phyloP scores from a whole-genome alignment of 1,140 invertebrate species.

The Drosophila punjabiensis region DNA sequence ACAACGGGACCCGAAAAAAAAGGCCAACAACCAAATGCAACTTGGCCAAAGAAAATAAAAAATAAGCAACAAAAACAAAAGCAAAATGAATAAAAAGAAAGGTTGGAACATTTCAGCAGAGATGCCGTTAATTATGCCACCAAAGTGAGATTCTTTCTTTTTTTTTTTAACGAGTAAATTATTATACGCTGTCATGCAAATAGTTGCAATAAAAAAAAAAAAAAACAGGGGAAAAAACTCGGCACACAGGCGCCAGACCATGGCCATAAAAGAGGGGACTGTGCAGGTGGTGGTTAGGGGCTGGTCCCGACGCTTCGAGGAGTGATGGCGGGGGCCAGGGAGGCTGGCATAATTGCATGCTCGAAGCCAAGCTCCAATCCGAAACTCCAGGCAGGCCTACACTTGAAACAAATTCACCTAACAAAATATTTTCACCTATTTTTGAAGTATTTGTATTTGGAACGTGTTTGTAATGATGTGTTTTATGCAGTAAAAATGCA shows the following conservation, averaged over 20 bases:
- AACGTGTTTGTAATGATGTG: neutral
- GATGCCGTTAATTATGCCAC: slow-evolving; percentile 54
- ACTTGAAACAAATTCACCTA: neutral
- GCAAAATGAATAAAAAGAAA: slow-evolving; percentile 20
- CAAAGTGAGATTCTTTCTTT: slow-evolving; percentile 43
- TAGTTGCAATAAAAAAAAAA: slow-evolving; percentile 59
- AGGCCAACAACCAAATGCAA: slow-evolving; percentile 27
- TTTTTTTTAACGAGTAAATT: slow-evolving; percentile 52
- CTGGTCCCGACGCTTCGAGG: neutral
- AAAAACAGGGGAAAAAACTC: slow-evolving; percentile 37
- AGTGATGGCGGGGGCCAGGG: neutral
- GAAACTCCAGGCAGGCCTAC: neutral
- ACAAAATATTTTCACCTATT: no score
- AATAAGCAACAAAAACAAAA: slow-evolving; percentile 34
- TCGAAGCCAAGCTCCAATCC: slow-evolving; percentile 27
- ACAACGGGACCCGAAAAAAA: slow-evolving; percentile 8
- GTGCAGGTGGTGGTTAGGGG: neutral
- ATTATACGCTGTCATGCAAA: slow-evolving; percentile 57
- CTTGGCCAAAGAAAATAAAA: slow-evolving; percentile 55
- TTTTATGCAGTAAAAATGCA: neutral
- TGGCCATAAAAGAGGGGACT: slow-evolving; percentile 34
- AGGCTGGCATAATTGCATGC: slow-evolving; percentile 66
- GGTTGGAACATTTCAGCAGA: slow-evolving; percentile 29
- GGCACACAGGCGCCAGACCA: slow-evolving; percentile 50
- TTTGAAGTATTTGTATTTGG: neutral